phyloP scores from a whole-genome alignment of 1,140 invertebrate species.

The Drosophila tsacasi region DNA sequence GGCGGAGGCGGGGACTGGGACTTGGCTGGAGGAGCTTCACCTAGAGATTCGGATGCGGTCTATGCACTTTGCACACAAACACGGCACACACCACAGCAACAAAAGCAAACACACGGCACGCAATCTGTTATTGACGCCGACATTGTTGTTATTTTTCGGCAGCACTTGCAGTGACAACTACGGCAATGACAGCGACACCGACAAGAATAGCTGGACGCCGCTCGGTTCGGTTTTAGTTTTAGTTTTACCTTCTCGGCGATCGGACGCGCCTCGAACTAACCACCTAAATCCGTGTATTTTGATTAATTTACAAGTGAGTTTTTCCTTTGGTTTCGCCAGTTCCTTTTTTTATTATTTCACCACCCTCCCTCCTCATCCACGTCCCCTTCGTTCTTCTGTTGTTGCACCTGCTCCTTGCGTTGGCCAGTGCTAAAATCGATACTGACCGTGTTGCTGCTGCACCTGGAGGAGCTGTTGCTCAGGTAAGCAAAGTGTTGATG shows the following conservation, averaged over 20 bases:
- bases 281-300: constrained; percentile 9
- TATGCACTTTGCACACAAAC: constrained; percentile 63
- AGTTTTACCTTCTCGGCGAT: constrained; percentile 27
- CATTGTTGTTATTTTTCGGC: constrained; percentile 28
- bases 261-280: constrained; percentile 24
- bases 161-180: constrained; percentile 26
- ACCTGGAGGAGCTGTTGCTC: constrained; percentile 28
- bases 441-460: constrained; percentile 33
- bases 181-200: constrained; percentile 3
- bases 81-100: constrained; percentile 2
- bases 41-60: constrained; percentile 41
- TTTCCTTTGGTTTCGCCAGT: neutral
- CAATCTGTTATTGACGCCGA: constrained; percentile 30
- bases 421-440: constrained; percentile 69
- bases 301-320: constrained; percentile 35
- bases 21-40: constrained; percentile 1
- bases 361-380: neutral
- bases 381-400: neutral
- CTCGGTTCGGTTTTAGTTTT: constrained; percentile 18
- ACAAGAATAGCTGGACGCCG: constrained; percentile 12
- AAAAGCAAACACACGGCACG: constrained; percentile 32
- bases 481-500: constrained; percentile 47
- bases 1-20: constrained; percentile 2
- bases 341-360: constrained; percentile 10
- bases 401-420: neutral